Evolutionary conservation across 2,888 invertebrate species (phyloP).

Genomic region (Cremastobaeus sp.): DNA sequence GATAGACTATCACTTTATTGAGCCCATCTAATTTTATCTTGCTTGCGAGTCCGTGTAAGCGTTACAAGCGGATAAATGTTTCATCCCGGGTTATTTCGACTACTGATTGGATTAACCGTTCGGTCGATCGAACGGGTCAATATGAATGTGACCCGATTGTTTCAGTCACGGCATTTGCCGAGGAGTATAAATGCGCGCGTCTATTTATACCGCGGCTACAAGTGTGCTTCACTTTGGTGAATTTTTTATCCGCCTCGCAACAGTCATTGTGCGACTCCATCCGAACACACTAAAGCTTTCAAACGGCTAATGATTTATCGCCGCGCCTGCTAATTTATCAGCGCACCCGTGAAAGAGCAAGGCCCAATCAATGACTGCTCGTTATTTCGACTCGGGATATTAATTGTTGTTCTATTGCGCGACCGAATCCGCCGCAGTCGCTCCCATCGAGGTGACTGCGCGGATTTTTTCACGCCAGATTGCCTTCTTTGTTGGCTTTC

Average conservation of each 20-base stretch:
- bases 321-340: constrained; percentile 36
- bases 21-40: constrained; percentile 30
- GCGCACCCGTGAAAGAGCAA: constrained; percentile 1
- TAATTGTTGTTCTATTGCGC: constrained; percentile 28
- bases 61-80: constrained; percentile 1
- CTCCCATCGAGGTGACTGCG: constrained; percentile 7
- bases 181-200: not conserved
- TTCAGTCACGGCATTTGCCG: not conserved
- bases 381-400: constrained; percentile 22
- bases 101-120: constrained; percentile 14
- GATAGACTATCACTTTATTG: constrained; percentile 12
- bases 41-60: not conserved
- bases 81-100: constrained; percentile 8
- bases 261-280: constrained; percentile 9
- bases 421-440: constrained; percentile 3
- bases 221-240: constrained; percentile 2
- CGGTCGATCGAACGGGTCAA: constrained; percentile 5
- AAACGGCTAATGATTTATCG: constrained; percentile 38
- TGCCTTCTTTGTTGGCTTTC: constrained; percentile 28
- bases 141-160: constrained; percentile 13
- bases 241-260: constrained; percentile 28
- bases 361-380: constrained; percentile 27
- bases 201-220: constrained; percentile 15
- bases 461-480: constrained; percentile 24
- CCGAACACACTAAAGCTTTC: constrained; percentile 35